A percentile compares a stretch with the other conserved stretches of the same genome.
Evolutionary conservation across 1,140 invertebrate genomes (phyloP).

Genomic region (Drosophila jambulina): DNA sequence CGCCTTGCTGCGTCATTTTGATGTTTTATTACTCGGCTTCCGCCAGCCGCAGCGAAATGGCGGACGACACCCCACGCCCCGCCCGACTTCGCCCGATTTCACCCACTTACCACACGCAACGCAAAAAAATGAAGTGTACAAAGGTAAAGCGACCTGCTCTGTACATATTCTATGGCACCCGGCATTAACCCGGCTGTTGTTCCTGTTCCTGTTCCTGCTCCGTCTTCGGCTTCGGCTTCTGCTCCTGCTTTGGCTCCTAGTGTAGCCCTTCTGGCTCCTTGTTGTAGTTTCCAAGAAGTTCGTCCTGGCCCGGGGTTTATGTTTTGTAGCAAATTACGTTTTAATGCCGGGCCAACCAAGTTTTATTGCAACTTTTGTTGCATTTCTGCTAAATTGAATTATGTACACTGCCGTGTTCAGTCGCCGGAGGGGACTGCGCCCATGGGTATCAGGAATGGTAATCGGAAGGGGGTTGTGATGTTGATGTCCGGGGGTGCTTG

Average conservation of each 20-base stretch:
- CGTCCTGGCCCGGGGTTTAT: constrained; percentile 32
- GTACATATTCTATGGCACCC: constrained; percentile 24
- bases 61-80: neutral
- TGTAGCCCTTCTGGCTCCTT: constrained; percentile 5
- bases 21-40: constrained; percentile 85
- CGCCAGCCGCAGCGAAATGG: constrained; percentile 66
- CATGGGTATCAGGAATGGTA: neutral
- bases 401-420: constrained; percentile 47
- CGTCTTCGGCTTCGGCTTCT: neutral
- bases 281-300: constrained; percentile 51
- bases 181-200: constrained; percentile 53
- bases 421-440: constrained; percentile 1
- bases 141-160: constrained; percentile 53
- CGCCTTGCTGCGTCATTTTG: constrained; percentile 70
- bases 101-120: constrained; percentile 34
- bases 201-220: constrained; percentile 8
- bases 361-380: constrained; percentile 80
- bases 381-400: constrained; percentile 77
- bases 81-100: constrained; percentile 19
- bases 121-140: constrained; percentile 45
- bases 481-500: constrained; percentile 10
- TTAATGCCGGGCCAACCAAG: constrained; percentile 68
- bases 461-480: neutral
- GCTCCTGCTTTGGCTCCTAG: neutral
- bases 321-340: constrained; percentile 70